Evolutionary conservation across 2,113 vertebrate genomes (phyloP), one percentile per base, ranked within the genome.

Genomic region (Platichthys stellatus): DNA sequence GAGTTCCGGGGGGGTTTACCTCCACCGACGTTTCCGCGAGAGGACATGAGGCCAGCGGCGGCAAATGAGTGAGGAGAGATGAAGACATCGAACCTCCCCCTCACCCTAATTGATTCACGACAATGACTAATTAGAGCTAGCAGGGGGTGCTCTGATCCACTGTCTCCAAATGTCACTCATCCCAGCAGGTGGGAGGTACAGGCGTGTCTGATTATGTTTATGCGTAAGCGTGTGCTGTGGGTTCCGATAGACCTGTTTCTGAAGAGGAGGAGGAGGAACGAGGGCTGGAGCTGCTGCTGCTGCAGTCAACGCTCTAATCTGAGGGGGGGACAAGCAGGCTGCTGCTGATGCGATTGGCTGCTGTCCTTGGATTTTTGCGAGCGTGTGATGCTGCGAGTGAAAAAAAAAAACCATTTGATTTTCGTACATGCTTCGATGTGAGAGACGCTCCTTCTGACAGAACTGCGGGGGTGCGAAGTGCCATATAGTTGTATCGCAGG

Each of bases 61-160:
- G 54, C 65, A 40, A 75, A 76, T 38, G 70, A 81, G 62, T 13
- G 70, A 28, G 35, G 54, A 76, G 40, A 81, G 65, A 89, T 78
- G 72, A 89, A 89, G 83, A 78, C 84, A 62, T 71, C 21, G 17
- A 80, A 43, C 78, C 56, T 28, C 78, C 72, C 62, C 59, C 72
- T 82, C 72, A 61, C 47, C 23, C 78, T 81, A 84, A 91, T 87
- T 92, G 86, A 83, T 90, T 90, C 80, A 80, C 86, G 86, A 91
- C 89, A 92, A 80, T 87, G 86, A 90, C 86, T 92, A 91, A 93
- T 94, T 90, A 89, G 87, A 87, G 69, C 78, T 77, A 61, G 89
- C 77, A 64, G 84, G 82, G 76, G 81, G 86, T 58, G 47, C 57
- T 91, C 77, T 81, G 82, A 92, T 88, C 82, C 72, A 53, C 74